phyloP scores from a whole-genome alignment of 2,888 invertebrate genomes.

The Drosophila conformis region DNA sequence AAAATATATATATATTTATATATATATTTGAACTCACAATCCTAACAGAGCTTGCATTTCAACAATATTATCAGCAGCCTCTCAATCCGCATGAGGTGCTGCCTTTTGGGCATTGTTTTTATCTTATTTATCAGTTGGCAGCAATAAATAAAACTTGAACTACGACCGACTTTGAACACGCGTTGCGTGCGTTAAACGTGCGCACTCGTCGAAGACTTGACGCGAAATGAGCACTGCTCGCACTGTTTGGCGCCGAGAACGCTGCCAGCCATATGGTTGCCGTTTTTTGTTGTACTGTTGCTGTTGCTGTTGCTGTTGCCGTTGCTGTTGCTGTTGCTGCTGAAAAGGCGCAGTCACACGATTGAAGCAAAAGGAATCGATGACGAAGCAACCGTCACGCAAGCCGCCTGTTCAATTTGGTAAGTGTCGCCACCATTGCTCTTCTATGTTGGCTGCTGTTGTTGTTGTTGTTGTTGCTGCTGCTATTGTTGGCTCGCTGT shows the following conservation, averaged over 20 bases:
- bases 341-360: constrained; percentile 61
- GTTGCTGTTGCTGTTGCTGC: constrained; percentile 27
- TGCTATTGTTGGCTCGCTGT: constrained; percentile 15
- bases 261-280: constrained; percentile 52
- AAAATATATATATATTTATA: neutral
- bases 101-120: constrained; percentile 47
- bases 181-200: constrained; percentile 25
- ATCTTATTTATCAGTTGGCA: neutral
- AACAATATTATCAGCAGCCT: constrained; percentile 54
- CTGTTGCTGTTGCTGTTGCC: neutral
- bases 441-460: constrained; percentile 9
- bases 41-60: constrained; percentile 65
- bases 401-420: constrained; percentile 70
- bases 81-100: constrained; percentile 33
- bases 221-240: constrained; percentile 49
- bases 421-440: constrained; percentile 64
- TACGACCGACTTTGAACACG: neutral
- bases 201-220: constrained; percentile 43
- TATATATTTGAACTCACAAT: constrained; percentile 22
- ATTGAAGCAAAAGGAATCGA: constrained; percentile 51
- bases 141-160: constrained; percentile 13
- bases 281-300: neutral
- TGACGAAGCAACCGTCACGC: constrained; percentile 64
- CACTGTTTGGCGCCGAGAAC: constrained; percentile 13
- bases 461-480: constrained; percentile 15